Conservation (phyloP, 2,113 vertebrate genomes). For the Festucalex cinctus region DNA sequence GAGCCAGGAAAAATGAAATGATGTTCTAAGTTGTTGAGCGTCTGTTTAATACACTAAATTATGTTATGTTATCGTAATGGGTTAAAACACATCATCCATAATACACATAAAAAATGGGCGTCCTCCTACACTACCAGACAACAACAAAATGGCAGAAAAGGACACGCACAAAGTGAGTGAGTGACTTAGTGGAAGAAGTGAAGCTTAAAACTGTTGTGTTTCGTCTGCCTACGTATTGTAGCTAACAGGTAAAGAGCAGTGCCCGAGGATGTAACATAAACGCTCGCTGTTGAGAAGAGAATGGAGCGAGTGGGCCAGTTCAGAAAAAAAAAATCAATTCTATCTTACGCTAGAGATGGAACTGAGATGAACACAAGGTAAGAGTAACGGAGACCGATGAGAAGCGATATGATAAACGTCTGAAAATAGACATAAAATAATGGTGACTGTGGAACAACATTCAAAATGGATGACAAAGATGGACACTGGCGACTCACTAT, state of each 20-base stretch:
- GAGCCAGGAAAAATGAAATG: no score
- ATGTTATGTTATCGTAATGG: no score
- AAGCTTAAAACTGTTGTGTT: constrained; percentile 14
- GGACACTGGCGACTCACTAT: constrained; percentile 16
- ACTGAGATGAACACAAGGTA: constrained; percentile 28
- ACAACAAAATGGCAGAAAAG: constrained; percentile 10
- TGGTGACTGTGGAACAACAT: constrained; percentile 23
- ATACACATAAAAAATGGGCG: neutral
- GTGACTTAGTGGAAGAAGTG: constrained; percentile 12
- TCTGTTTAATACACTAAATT: no score
- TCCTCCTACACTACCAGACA: neutral
- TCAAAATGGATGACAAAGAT: constrained; percentile 18
- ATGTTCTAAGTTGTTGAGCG: no score
- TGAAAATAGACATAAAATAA: constrained; percentile 34
- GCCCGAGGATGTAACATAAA: constrained; percentile 21
- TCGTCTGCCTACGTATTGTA: constrained; percentile 1
- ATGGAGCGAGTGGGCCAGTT: constrained; percentile 10
- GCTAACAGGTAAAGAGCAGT: constrained; percentile 17
- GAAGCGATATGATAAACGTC: constrained; percentile 33
- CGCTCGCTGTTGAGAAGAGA: constrained; percentile 17
- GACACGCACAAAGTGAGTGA: constrained; percentile 5
- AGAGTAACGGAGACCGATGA: constrained; percentile 29
- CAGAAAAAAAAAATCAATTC: constrained; percentile 19
- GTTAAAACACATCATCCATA: no score
- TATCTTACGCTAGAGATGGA: constrained; percentile 20